Percentiles rank a stretch among this genome's conserved stretches.
These are phyloP conservation scores for Linyphia triangularis DNA, from an alignment of 2,888 invertebrate genomes.

Conservation along the genomic window DNA sequence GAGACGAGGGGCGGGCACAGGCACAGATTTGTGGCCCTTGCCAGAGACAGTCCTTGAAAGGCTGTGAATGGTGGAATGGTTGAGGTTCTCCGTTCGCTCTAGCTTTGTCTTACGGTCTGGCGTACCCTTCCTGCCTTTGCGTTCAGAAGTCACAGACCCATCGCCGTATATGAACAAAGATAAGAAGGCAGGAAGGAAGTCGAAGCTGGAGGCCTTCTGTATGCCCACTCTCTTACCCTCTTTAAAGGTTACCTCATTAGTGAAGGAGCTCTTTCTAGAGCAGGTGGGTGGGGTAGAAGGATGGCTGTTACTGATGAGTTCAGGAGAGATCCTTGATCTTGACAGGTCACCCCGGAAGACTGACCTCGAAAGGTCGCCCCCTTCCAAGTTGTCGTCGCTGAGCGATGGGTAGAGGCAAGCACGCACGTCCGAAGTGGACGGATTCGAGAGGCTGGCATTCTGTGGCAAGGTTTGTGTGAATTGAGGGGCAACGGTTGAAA, in stretches of 20 bases:
- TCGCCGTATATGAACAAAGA: conserved; percentile 72
- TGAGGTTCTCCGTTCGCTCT: conserved; percentile 50
- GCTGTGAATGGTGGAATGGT: conserved; percentile 35
- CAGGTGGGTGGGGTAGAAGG: conserved; percentile 68
- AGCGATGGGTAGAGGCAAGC: conserved; percentile 54
- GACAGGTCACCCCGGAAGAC: too few relatives aligned
- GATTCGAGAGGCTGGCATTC: conserved; percentile 50
- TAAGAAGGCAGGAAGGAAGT: conserved; percentile 72
- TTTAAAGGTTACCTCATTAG: conserved; percentile 13
- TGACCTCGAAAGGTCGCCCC: conserved; percentile 40
- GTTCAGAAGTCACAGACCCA: conserved; percentile 20
- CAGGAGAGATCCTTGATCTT: conserved; percentile 45
- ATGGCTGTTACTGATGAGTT: conserved; percentile 34
- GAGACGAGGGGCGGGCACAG: conserved; percentile 74
- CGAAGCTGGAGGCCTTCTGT: conserved; percentile 75
- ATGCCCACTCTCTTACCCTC: conserved; percentile 65
- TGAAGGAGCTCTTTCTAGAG: conserved; percentile 57
- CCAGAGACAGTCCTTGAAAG: background rate
- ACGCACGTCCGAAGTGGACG: conserved; percentile 55
- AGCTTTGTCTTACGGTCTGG: conserved; percentile 47
- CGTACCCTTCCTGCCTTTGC: conserved; percentile 28
- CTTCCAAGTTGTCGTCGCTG: conserved; percentile 70
- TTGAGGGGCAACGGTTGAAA: conserved; percentile 73
- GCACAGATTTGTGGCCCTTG: conserved; percentile 58
- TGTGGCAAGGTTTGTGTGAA: conserved; percentile 69